These are phyloP conservation scores for Thecophora atra DNA, from an alignment of 2,888 invertebrate species.

Conservation along the genomic window DNA sequence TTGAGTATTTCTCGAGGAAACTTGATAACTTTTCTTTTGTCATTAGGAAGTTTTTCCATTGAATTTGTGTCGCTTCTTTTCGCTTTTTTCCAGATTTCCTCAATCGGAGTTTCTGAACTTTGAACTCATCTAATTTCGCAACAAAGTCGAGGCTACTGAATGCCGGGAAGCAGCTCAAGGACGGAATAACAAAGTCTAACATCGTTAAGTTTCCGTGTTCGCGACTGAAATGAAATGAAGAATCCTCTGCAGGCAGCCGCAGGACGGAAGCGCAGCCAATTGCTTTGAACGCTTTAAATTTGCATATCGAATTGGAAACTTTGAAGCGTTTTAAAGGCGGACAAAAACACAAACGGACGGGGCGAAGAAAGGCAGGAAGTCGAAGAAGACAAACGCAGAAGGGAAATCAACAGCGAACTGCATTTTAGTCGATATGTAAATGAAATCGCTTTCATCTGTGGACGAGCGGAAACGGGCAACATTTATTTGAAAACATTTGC, in stretches of 20 bases:
- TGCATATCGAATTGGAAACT: conserved; percentile 17
- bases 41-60: too few species aligned
- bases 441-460: conserved; percentile 19
- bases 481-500: conserved; percentile 12
- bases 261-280: background rate
- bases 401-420: background rate
- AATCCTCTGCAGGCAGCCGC: background rate
- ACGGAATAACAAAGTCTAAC: background rate
- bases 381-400: too few species aligned
- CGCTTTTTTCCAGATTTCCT: background rate
- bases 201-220: background rate
- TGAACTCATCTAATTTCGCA: background rate
- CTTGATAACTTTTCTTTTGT: background rate
- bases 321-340: background rate
- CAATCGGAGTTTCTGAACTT: too few species aligned
- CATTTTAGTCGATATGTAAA: conserved; percentile 27
- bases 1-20: background rate
- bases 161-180: background rate
- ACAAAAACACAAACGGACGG: background rate
- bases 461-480: background rate
- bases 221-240: background rate
- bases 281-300: conserved; percentile 6
- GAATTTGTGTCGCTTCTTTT: background rate
- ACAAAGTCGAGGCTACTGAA: background rate
- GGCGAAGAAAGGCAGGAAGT: background rate